Evolutionary conservation across 92 coral and sea anemone genomes (phyloP).

Genomic region (Porites cylindrica): DNA sequence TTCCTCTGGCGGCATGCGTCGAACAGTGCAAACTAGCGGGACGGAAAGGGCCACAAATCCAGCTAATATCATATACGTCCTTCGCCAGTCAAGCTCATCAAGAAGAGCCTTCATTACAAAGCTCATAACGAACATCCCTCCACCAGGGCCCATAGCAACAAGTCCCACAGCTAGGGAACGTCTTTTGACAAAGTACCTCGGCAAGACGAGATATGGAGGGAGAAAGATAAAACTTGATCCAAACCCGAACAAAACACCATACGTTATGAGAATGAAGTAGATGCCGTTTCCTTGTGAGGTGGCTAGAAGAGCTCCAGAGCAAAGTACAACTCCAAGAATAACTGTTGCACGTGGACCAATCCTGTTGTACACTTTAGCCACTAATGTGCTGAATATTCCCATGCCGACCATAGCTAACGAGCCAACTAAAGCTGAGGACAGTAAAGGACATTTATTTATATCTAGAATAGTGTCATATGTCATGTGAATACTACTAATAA

Average conservation of each 20-base stretch:
- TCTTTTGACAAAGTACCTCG: slow-evolving; percentile 50
- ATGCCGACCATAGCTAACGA: slow-evolving; percentile 37
- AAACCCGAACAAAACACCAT: slow-evolving; percentile 58
- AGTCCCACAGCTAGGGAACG: slow-evolving; percentile 66
- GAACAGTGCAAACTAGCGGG: slow-evolving; percentile 23
- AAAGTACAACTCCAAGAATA: slow-evolving; percentile 38
- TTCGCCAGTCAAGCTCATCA: slow-evolving; percentile 55
- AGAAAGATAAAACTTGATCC: slow-evolving; percentile 35
- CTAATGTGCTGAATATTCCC: slow-evolving; percentile 46
- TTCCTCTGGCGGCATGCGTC: background rate
- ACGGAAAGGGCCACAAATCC: background rate
- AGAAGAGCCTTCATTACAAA: slow-evolving; percentile 39
- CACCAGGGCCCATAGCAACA: slow-evolving; percentile 57
- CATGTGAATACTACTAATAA: too few species aligned
- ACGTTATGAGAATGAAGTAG: slow-evolving; percentile 39
- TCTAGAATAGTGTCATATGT: too few species aligned
- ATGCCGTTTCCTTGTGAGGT: slow-evolving; percentile 55
- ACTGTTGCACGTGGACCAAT: slow-evolving; percentile 56
- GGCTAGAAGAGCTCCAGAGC: slow-evolving; percentile 48
- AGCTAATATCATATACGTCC: slow-evolving; percentile 38
- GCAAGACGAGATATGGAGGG: slow-evolving; percentile 36
- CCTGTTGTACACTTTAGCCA: slow-evolving; percentile 45
- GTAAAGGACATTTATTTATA: too few species aligned
- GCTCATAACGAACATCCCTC: slow-evolving; percentile 59
- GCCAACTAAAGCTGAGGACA: slow-evolving; percentile 41